Evolutionary conservation across 2,888 invertebrate genomes (phyloP).

Genomic region (Leucoptera coffeella): DNA sequence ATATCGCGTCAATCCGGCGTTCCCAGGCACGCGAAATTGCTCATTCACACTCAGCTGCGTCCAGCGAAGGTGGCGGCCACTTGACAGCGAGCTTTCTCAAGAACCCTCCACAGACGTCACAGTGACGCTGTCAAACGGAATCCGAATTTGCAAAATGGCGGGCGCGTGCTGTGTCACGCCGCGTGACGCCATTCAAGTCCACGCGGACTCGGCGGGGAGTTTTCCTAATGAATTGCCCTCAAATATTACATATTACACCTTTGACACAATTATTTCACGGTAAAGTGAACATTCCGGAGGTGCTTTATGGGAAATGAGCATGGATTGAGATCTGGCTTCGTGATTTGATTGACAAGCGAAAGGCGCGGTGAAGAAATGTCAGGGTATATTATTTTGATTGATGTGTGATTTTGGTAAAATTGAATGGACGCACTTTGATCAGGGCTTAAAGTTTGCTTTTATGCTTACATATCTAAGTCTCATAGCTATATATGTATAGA

Average conservation of each 20-base stretch:
- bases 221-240: too few species aligned
- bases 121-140: constrained; percentile 28
- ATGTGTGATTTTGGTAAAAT: too few species aligned
- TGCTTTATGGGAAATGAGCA: constrained; percentile 35
- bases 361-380: too few species aligned
- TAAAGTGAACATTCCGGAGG: constrained; percentile 35
- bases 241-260: too few species aligned
- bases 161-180: constrained; percentile 23
- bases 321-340: constrained; percentile 16
- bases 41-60: constrained; percentile 33
- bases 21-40: constrained; percentile 24
- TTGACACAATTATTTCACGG: constrained; percentile 31
- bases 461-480: too few species aligned
- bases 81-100: constrained; percentile 15
- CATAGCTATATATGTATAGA: too few species aligned
- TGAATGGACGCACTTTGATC: too few species aligned
- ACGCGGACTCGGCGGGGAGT: constrained; percentile 17
- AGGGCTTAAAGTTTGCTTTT: too few species aligned
- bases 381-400: too few species aligned
- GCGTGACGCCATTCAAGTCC: constrained; percentile 22
- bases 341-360: too few species aligned
- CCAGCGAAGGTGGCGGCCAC: constrained; percentile 16
- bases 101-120: constrained; percentile 21
- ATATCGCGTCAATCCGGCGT: too few species aligned
- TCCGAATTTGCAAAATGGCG: constrained; percentile 18